Evolutionary conservation across 2,113 vertebrate species (phyloP).

Genomic region (Calcarius ornatus): DNA sequence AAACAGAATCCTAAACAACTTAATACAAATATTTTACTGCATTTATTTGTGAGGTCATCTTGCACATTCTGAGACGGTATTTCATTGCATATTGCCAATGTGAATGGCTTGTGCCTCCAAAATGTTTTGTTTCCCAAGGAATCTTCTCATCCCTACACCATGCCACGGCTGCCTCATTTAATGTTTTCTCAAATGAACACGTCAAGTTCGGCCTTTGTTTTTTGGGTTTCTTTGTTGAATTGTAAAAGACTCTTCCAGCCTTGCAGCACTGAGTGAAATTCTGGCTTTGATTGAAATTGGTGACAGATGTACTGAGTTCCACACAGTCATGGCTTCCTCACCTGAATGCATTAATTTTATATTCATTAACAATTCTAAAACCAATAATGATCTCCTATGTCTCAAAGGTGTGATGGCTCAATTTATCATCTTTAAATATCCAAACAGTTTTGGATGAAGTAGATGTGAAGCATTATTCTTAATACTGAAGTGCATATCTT

Average conservation of each 20-base stretch:
- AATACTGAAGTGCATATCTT: not conserved
- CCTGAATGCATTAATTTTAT: not conserved
- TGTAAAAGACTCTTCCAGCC: not conserved
- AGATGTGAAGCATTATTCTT: not conserved
- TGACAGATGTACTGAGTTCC: not conserved
- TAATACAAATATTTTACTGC: not conserved
- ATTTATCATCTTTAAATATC: not conserved
- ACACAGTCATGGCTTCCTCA: not conserved
- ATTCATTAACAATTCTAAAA: not conserved
- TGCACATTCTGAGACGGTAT: not conserved
- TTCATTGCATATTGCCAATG: not conserved
- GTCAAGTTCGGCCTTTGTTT: not conserved
- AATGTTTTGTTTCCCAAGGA: not conserved
- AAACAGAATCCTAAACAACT: not conserved
- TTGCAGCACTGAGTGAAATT: not conserved
- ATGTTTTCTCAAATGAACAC: not conserved
- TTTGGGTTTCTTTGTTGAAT: not conserved
- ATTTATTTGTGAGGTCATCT: constrained; percentile 1
- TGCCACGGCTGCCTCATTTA: not conserved
- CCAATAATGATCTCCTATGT: not conserved
- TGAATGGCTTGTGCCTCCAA: not conserved
- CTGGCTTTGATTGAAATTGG: not conserved
- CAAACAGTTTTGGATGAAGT: not conserved
- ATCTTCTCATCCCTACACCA: not conserved
- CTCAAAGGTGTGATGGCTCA: not conserved